These are phyloP conservation scores for Leucophenga varia DNA, from an alignment of 1,140 invertebrate species.

Conservation along the genomic window DNA sequence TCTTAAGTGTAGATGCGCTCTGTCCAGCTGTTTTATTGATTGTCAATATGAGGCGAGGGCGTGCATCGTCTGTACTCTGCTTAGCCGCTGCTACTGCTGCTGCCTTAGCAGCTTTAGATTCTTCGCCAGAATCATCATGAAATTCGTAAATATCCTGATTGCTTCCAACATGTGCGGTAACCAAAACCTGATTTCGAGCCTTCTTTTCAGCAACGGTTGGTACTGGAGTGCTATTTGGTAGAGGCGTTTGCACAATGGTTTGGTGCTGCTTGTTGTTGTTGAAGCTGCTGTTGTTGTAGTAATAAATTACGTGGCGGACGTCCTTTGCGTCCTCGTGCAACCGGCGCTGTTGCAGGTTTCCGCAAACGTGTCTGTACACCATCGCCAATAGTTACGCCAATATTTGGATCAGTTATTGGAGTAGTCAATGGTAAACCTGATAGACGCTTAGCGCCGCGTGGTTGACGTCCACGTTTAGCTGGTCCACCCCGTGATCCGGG, in stretches of 20 bases:
- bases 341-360: conserved; percentile 31
- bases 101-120: conserved; percentile 58
- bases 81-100: conserved; percentile 1
- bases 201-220: conserved; percentile 44
- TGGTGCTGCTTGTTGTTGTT: conserved; percentile 37
- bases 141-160: conserved; percentile 77
- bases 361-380: conserved; percentile 43
- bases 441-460: conserved; percentile 42
- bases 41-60: conserved; percentile 75
- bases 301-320: conserved; percentile 43
- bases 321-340: conserved; percentile 41
- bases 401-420: neutral
- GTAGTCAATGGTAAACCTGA: conserved; percentile 22
- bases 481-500: conserved; percentile 27
- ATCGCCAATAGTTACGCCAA: neutral
- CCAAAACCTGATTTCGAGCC: conserved; percentile 35
- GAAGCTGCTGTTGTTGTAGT: conserved; percentile 34
- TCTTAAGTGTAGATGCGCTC: conserved; percentile 22
- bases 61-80: conserved; percentile 55
- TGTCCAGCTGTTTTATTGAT: conserved; percentile 69
- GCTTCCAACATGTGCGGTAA: conserved; percentile 9
- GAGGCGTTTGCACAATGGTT: conserved; percentile 37
- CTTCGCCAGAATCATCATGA: conserved; percentile 79
- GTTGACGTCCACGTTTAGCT: conserved; percentile 44
- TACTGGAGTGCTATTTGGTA: conserved; percentile 41